These are phyloP conservation scores for Parus major DNA, from an alignment of 2,113 vertebrate genomes.

Conservation along the genomic window DNA sequence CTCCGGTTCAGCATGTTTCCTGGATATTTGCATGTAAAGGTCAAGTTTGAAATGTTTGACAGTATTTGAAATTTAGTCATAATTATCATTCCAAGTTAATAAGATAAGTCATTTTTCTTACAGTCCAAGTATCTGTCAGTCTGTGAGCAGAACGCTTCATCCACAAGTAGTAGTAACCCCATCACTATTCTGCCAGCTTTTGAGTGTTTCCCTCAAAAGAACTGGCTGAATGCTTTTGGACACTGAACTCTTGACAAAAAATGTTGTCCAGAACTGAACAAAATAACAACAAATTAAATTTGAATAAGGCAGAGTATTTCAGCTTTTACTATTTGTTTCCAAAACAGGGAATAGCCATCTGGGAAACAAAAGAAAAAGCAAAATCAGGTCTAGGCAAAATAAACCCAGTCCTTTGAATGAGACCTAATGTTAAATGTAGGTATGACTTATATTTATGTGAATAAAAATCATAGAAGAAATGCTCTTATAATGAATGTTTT, in stretches of 20 bases:
- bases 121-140: not conserved
- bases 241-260: not conserved
- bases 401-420: not conserved
- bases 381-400: not conserved
- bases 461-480: not conserved
- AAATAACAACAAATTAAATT: not conserved
- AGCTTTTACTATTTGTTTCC: not conserved
- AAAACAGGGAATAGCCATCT: not conserved
- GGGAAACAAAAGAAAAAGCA: not conserved
- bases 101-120: not conserved
- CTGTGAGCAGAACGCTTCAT: not conserved
- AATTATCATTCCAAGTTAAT: not conserved
- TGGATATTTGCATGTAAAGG: not conserved
- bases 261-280: not conserved
- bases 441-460: not conserved
- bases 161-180: not conserved
- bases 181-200: not conserved
- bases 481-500: not conserved
- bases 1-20: not conserved
- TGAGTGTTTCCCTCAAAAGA: not conserved
- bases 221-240: not conserved
- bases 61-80: not conserved
- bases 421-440: not conserved
- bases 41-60: not conserved
- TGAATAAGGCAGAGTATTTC: not conserved